Base-by-base conservation (phyloP, 2,797 vertebrate species). In the Danio jaintianensis region DNA sequence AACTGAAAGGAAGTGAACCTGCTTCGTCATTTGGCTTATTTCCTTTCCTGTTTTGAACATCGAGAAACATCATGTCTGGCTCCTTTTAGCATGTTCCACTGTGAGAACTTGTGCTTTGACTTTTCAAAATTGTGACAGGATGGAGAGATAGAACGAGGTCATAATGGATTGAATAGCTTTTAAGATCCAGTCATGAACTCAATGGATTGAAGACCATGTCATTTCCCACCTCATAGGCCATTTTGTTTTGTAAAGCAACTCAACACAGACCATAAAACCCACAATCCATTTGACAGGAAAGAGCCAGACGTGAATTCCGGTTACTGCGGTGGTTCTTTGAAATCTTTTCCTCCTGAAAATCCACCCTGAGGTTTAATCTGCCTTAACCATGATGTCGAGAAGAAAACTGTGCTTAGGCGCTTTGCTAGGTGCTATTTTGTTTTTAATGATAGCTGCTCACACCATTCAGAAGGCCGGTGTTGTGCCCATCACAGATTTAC, bases 391-490 rank as follows among this genome's bases (percentile, higher is more conserved):
- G 87, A 75, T 87, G 13, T 80, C 80, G 18, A 87, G 64, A 77
- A 89, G 64, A 83, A 90, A 89, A 69, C 12, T 86, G 43, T 94
- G 87, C 7, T 80, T 90, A 5, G 75, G 45, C 1, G 40, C 78
- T 42, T 5, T 89, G 70, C 83, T 89, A 0, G 75, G 87, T 2
- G 83, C 80, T 59, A 78, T 93, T 82, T 78, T 94, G 75, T 89
- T 94, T 70, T 88, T 94, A 67, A 91, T 93, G 90, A 80, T 94
- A 0, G 90, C 89, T 69, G 92, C 86, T 58, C 90, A 93, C 82
- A 89, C 84, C 68, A 89, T 93, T 72, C 93, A 91, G 20, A 87
- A 48, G 82, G 78, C 68, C 45, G 52, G 78, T 10, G 69, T 87
- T 62, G 78, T 79, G 40, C 75, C 82, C 2, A 16, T 78, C 70